Conservation (phyloP, 2,113 vertebrate genomes). For the Chaetorhynchus papuensis region DNA sequence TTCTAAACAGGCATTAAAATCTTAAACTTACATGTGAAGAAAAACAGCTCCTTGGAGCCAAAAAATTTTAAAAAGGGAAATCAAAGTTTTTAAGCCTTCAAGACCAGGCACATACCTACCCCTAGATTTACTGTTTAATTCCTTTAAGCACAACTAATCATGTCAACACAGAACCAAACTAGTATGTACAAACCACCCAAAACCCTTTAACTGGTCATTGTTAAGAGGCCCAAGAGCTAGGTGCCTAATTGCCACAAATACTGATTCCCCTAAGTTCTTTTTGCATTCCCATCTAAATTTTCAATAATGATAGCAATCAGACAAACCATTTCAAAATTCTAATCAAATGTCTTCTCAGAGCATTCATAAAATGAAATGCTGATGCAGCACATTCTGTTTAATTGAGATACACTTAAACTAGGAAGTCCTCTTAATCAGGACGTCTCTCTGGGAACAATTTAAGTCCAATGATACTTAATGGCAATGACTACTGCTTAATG, state of each 20-base stretch:
- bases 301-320: slow-evolving; percentile 49
- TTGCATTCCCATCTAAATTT: slow-evolving; percentile 17
- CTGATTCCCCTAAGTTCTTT: not conserved
- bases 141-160: not conserved
- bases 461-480: slow-evolving; percentile 63
- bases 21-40: not conserved
- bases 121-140: not conserved
- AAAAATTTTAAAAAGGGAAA: not conserved
- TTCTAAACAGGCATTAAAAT: not conserved
- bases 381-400: slow-evolving; percentile 42
- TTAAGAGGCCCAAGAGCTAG: not conserved
- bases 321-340: slow-evolving; percentile 50
- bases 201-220: not conserved
- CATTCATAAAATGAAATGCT: slow-evolving; percentile 51
- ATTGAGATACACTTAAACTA: slow-evolving; percentile 56
- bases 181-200: not conserved
- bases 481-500: slow-evolving; percentile 62
- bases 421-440: slow-evolving; percentile 59
- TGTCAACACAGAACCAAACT: not conserved
- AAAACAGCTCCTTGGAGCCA: not conserved
- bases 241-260: not conserved
- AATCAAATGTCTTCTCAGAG: slow-evolving; percentile 34
- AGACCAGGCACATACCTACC: not conserved
- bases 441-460: slow-evolving; percentile 56
- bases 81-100: not conserved